Evolutionary conservation across 2,888 invertebrate species (phyloP).

Genomic region (Hypomecis punctinalis): DNA sequence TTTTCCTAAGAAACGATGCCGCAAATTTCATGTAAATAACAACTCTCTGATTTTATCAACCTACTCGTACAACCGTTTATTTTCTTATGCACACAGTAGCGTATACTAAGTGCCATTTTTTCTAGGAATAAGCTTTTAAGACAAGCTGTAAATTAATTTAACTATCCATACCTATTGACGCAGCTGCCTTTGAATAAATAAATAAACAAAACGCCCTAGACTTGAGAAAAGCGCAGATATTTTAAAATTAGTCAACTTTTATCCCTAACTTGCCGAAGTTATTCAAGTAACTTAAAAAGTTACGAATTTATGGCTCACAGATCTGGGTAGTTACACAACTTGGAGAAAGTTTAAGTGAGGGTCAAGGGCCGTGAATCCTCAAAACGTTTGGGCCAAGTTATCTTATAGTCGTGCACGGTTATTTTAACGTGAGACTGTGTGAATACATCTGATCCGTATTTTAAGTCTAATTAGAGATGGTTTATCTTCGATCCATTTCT

Average conservation of each 20-base stretch:
- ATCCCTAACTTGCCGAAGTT: slow-evolving; percentile 39
- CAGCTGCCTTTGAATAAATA: slow-evolving; percentile 14
- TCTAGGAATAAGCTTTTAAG: too few relatives aligned
- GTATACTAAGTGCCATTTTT: too few relatives aligned
- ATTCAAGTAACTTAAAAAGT: slow-evolving; percentile 54
- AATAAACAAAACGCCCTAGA: slow-evolving; percentile 17
- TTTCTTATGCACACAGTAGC: too few relatives aligned
- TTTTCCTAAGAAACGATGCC: too few relatives aligned
- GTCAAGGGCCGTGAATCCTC: slow-evolving; percentile 66
- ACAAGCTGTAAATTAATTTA: neutral
- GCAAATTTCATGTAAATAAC: too few relatives aligned
- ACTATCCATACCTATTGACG: neutral
- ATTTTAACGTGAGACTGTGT: neutral
- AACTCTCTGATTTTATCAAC: too few relatives aligned
- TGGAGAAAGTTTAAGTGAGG: slow-evolving; percentile 64
- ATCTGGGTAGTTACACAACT: slow-evolving; percentile 55
- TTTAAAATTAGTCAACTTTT: slow-evolving; percentile 30
- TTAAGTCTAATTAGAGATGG: too few relatives aligned
- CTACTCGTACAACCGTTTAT: too few relatives aligned
- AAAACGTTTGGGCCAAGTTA: slow-evolving; percentile 61
- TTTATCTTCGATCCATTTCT: too few relatives aligned
- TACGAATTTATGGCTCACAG: slow-evolving; percentile 65
- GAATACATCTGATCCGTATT: neutral
- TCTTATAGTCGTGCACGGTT: slow-evolving; percentile 30
- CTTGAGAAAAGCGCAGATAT: slow-evolving; percentile 20